Evolutionary conservation across 2,888 invertebrate genomes (phyloP).

Genomic region (Ophraella communa): DNA sequence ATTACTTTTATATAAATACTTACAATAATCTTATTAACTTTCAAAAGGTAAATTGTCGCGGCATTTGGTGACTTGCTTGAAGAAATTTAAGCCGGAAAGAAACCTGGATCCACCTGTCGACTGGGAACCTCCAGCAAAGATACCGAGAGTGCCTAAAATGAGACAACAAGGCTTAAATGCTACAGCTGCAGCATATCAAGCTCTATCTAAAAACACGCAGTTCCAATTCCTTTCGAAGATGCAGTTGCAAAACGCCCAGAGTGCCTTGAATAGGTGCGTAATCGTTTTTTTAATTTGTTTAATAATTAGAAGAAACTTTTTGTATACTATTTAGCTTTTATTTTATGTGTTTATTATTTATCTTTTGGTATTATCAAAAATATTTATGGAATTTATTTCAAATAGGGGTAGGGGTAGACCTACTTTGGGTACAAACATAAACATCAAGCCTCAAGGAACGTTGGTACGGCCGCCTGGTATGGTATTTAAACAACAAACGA

Average conservation of each 20-base stretch:
- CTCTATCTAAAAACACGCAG: constrained; percentile 60
- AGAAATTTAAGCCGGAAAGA: constrained; percentile 86
- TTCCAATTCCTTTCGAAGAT: constrained; percentile 55
- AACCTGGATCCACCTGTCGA: constrained; percentile 87
- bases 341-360: not conserved
- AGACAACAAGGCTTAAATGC: constrained; percentile 54
- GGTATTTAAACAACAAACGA: constrained; percentile 72
- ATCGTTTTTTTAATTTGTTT: not conserved
- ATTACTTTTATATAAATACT: no score
- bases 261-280: constrained; percentile 33
- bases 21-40: no score
- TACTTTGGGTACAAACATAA: constrained; percentile 44
- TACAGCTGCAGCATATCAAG: constrained; percentile 61
- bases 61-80: constrained; percentile 85
- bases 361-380: not conserved
- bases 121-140: constrained; percentile 94
- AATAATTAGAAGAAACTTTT: not conserved
- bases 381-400: not conserved
- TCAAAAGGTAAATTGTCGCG: constrained; percentile 72
- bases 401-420: constrained; percentile 56
- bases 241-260: constrained; percentile 49
- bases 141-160: constrained; percentile 72
- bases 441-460: constrained; percentile 41
- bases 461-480: constrained; percentile 62
- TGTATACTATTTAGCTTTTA: no score